Evolutionary conservation across 2,888 invertebrate species (phyloP).

Genomic region (Chromoteleia sp.): DNA sequence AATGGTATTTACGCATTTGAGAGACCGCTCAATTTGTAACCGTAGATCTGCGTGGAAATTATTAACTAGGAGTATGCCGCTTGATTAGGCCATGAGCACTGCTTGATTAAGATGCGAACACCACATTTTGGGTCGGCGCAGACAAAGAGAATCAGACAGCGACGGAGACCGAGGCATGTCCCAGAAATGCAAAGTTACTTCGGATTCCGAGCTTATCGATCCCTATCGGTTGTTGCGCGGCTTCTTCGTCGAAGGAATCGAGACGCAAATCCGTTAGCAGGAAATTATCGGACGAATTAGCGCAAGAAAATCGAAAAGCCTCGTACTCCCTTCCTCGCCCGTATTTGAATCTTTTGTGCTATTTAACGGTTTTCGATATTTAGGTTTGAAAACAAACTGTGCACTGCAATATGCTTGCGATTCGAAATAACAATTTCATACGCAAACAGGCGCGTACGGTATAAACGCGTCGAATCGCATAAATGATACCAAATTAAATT

Average conservation of each 20-base stretch:
- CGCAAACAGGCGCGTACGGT: not conserved
- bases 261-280: slow-evolving; percentile 48
- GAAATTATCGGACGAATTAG: slow-evolving; percentile 70
- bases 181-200: slow-evolving; percentile 50
- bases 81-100: slow-evolving; percentile 51
- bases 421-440: not conserved
- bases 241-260: slow-evolving; percentile 31
- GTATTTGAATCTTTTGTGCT: not conserved
- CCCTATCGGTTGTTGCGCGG: slow-evolving; percentile 41
- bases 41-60: slow-evolving; percentile 45
- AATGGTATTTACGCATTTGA: slow-evolving; percentile 52
- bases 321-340: slow-evolving; percentile 1
- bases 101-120: slow-evolving; percentile 52
- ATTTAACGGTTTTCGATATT: slow-evolving; percentile 45
- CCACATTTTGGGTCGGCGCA: slow-evolving; percentile 17
- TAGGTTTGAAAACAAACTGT: slow-evolving; percentile 3
- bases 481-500: no score
- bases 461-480: no score
- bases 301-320: slow-evolving; percentile 64
- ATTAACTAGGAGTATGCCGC: slow-evolving; percentile 51
- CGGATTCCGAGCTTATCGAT: slow-evolving; percentile 51
- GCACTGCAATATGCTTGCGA: not conserved
- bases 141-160: slow-evolving; percentile 34
- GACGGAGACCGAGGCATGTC: slow-evolving; percentile 26
- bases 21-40: slow-evolving; percentile 41